Base-by-base conservation (phyloP, 2,113 vertebrate species). In the Mesembrinibis cayennensis region DNA sequence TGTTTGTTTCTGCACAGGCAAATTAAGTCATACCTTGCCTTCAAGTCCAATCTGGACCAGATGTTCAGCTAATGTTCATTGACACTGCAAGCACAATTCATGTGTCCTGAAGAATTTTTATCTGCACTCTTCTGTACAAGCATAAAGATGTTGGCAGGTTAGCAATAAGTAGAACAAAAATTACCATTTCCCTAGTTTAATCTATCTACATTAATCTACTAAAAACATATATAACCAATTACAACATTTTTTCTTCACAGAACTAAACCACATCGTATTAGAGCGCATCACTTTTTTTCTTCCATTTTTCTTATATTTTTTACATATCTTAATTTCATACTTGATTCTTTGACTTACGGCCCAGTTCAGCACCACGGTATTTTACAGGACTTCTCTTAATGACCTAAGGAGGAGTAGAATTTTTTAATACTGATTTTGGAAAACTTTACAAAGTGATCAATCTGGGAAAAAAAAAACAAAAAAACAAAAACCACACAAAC, bases 21-120 rank as follows among this genome's bases (percentile, higher is more conserved):
- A 79, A 91, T 66, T 30, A 70, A 96, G 65, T 77, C 69, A 78
- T 85, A 84, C 44, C 62, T 56, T 76, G 40, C 45, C 73, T 90
- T 95, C 78, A 58, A 7, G 7, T 79, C 47, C 26, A 53, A 3
- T 94, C n/a, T 69, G 53, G 32, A 14, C 21, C 20, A 50, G n/a
- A n/a, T 12, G 40, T 38, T 30, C 61, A 32, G n/a, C 7, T 70
- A 77, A 96, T 32, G 17, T 29, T 66, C 79, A 34, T 3, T 62
- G 96, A 83, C 87, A 65, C 7, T 74, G 55, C 10, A 44, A 82
- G 26, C 16, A 83, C 66, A 93, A 73, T 50, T 58, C 40, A 13
- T 5, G 18, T 22, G 36, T 78, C 25, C 30, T 63, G 29, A 70
- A 80, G 73, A 84, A 36, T 8, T 90, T 92, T 70, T 62, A 3